These are phyloP conservation scores for Calliphora vicina DNA, from an alignment of 1,140 invertebrate species.

Conservation along the genomic window DNA sequence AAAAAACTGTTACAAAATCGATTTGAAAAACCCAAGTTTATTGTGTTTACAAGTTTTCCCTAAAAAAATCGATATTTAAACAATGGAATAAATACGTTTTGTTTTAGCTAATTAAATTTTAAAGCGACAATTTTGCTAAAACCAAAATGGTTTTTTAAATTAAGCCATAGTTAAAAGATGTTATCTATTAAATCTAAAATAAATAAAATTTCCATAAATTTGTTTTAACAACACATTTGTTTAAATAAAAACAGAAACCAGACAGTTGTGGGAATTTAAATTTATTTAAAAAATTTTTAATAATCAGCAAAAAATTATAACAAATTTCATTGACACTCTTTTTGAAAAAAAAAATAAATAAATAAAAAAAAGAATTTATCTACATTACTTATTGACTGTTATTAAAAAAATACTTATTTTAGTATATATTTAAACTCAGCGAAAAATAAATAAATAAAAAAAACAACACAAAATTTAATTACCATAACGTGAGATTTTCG, in stretches of 20 bases:
- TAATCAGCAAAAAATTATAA: background rate
- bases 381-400: background rate
- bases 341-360: background rate
- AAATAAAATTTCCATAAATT: background rate
- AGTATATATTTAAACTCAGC: background rate
- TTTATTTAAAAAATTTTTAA: background rate
- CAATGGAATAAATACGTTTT: background rate
- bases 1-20: background rate
- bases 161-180: too few species aligned
- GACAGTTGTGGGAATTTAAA: background rate
- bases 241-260: background rate
- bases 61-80: background rate
- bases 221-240: background rate
- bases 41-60: background rate
- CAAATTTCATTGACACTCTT: background rate
- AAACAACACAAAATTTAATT: background rate
- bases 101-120: background rate
- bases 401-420: background rate
- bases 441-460: background rate
- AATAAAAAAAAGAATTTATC: background rate
- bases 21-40: background rate
- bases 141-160: too few species aligned
- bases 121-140: too few species aligned
- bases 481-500: constrained; percentile 5
- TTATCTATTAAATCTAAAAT: too few species aligned